Evolutionary conservation across 2,113 vertebrate species (phyloP), one percentile per base, ranked within the genome.

Genomic region (Microcebus jonahi): DNA sequence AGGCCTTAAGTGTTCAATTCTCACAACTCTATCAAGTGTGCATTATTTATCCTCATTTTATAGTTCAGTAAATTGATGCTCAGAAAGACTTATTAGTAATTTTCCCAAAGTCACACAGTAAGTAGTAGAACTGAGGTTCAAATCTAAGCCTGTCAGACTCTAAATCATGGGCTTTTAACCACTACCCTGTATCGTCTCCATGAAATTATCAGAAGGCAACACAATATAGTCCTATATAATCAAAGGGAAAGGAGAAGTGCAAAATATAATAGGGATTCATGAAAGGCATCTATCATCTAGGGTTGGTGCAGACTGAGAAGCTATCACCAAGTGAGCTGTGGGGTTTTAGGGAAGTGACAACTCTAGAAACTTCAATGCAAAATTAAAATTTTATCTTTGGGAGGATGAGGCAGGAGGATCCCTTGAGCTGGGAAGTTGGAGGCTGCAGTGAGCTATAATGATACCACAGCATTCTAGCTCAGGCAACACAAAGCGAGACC

Each of bases 41-140:
- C 34, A 94, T 76, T 80, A 82, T 59, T 82, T 84, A 94, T 63
- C 31, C 57, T 95, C 45, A 67, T 92, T 93, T 94, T 75, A 95
- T 39, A 91, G 67, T 45, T 89, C 42, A n/a, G 31, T 8, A 88
- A 91, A 86, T 1, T 91, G 45, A 83, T 25, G 34, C 45, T 93
- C 79, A 88, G 15, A 67, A 81, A 95, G 23, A 31, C 18, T 86
- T 82, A 67, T 39, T 93, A 65, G 59, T 92, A 82, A 90, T 85
- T 94, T 88, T 55, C 42, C 48, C 6, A 34, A 94, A 92, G 42
- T 82, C 67, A 57, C 45, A 85, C 0, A 73, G 1, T 85, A 73
- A 88, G 57, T 55, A 83, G 36, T 39, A 90, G 25, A 75, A 83
- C 1, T 71, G 57, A 71, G 34, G 65, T 88, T 96, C 57, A 84